Base-by-base conservation (phyloP, 2,797 vertebrate species). In the Poecile montanus region DNA sequence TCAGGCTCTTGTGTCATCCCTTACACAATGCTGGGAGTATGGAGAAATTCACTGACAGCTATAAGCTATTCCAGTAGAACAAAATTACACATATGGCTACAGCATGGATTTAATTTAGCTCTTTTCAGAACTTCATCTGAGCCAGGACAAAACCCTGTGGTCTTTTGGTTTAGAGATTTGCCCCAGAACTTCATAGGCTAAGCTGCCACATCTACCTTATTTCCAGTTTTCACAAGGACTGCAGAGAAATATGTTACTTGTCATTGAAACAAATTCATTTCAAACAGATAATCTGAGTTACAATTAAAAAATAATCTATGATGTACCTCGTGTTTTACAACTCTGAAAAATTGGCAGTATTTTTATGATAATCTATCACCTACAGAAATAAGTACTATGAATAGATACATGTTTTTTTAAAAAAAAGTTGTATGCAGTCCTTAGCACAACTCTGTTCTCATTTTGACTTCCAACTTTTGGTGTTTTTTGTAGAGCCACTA, bases 31-130 rank as follows among this genome's bases (percentile, higher is more conserved):
- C 40, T 85, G 88, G 58, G 85, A 94, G 72, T 29, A 67, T 11
- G 36, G 79, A 93, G 95, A 97, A 96, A 96, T 93, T 94, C 93
- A 96, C 79, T 93, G 85, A 83, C 76, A 71, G 79, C 77, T 92
- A 74, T 89, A 95, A 96, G 91, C 88, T 90, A 76, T 94, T 96
- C 51, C 85, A 95, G 48, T 29, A 93, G 95, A 96, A 92, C 70
- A 94, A 92, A 97, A 85, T 86, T 81, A 89, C 91, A 83, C 88
- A 94, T 95, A 97, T 95, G 95, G 78, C 65, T 85, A 73, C 53
- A 94, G 61, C 79, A 91, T 92, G 94, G 94, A 78, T 89, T 93
- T 95, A 95, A 92, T 94, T 94, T 80, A 76, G 89, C 17, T 95
- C 73, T 93, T 96, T 87, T 89, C 85, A 91, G 91, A 85, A 91